Evolutionary conservation across 2,888 invertebrate genomes (phyloP), one percentile per base, ranked within the genome.

Genomic region (Stomorhina lunata): DNA sequence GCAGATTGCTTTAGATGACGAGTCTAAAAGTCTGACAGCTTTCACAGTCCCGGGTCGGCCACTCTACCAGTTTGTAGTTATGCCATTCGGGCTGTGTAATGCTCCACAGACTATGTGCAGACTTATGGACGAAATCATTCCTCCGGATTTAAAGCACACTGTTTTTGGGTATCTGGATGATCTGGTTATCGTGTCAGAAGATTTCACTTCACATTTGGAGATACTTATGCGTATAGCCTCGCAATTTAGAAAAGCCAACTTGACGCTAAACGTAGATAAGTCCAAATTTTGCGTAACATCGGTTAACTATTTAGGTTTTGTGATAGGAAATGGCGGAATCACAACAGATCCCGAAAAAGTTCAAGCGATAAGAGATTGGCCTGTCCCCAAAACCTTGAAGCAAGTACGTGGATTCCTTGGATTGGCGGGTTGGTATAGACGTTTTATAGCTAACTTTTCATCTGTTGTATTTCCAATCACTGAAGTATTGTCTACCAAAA

Each of bases 391-490:
- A 27, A 68, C 66, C 1, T 9, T 72, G 10, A 82, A 84, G 45
- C 82, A 85, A 34, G 82, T 85, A 0, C 53, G 84, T 0, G 72
- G 84, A 22, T 82, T 85, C 34, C 29, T n/a, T n/a, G n/a, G n/a
- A n/a, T n/a, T n/a, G n/a, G n/a, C n/a, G n/a, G n/a, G n/a, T n/a
- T n/a, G n/a, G 29, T 40, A 82, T 25, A 25, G 83, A 0, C 50
- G 84, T 3, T 85, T 85, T 32, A 81, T 85, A 20, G 37, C 68
- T 1, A 66, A 85, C 32, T 84, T 76, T 12, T 17, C 80, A 0
- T n/a, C 29, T 15, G 34, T n/a, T n/a, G n/a, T n/a, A n/a, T n/a
- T n/a, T n/a, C n/a, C n/a, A n/a, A n/a, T n/a, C n/a, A n/a, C n/a
- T 59, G 68, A 75, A 17, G n/a, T 69, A 2, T 34, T 80, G 17